phyloP scores from a whole-genome alignment of 2,113 vertebrate genomes.

The Verasper variegatus region DNA sequence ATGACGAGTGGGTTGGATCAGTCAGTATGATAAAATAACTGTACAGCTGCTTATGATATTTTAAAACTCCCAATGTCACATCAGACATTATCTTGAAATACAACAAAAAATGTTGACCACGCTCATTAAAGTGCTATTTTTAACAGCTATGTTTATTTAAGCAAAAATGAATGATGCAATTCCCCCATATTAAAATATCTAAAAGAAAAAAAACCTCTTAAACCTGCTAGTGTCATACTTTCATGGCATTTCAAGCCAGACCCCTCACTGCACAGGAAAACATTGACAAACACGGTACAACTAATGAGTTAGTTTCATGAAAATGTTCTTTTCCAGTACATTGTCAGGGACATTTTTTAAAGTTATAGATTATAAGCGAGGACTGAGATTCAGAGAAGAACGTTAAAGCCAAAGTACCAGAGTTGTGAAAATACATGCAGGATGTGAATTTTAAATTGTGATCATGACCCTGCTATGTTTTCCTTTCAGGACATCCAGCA shows the following conservation, averaged over 20 bases:
- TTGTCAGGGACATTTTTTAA: no score
- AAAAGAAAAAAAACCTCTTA: not conserved
- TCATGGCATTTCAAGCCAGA: no score
- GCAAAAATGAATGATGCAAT: not conserved
- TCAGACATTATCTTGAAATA: not conserved
- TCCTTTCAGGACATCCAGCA: conserved; percentile 89
- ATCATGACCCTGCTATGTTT: not conserved
- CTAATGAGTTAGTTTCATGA: no score
- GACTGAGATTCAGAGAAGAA: no score
- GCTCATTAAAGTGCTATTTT: not conserved
- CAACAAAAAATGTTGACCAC: not conserved
- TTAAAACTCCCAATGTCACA: no score
- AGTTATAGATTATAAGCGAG: no score
- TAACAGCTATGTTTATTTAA: not conserved
- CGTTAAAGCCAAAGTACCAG: no score
- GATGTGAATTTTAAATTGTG: not conserved
- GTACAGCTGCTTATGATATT: not conserved
- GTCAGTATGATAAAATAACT: not conserved
- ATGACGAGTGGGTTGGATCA: not conserved
- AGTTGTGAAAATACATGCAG: not conserved
- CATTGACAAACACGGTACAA: no score
- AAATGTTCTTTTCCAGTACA: no score
- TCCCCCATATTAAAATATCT: not conserved
- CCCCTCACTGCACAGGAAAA: no score
- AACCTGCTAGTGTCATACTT: no score